A percentile compares a stretch with the other conserved stretches of the same genome.
Conservation (phyloP, 2,113 vertebrate species). For the Proterorhinus semilunaris region DNA sequence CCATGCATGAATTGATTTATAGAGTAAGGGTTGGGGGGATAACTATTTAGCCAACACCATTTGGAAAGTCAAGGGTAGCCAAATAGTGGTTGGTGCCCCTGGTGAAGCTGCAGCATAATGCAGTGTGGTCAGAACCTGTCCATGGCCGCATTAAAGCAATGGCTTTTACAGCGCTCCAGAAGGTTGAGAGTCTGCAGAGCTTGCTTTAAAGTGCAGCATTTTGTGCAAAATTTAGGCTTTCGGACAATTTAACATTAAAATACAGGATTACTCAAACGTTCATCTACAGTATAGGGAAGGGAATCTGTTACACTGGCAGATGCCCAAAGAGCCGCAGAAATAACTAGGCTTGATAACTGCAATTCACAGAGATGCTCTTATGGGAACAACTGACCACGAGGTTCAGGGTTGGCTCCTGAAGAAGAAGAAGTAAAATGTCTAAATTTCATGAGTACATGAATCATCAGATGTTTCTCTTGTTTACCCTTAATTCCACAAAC, state of each 20-base stretch:
- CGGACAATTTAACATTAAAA: too few relatives aligned
- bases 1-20: too few relatives aligned
- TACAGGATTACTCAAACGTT: too few relatives aligned
- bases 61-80: constrained; percentile 10
- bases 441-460: not conserved
- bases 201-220: too few relatives aligned
- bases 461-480: not conserved
- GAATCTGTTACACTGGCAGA: constrained; percentile 4
- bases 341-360: not conserved
- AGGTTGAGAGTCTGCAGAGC: not conserved
- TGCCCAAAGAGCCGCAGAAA: constrained; percentile 18
- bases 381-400: constrained; percentile 1
- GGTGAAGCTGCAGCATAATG: constrained; percentile 25
- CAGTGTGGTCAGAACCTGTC: constrained; percentile 36
- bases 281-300: too few relatives aligned
- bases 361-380: constrained; percentile 31
- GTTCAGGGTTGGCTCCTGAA: not conserved
- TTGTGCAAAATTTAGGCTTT: too few relatives aligned
- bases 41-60: constrained; percentile 28
- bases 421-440: not conserved
- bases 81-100: constrained; percentile 35
- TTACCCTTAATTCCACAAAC: too few relatives aligned
- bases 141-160: constrained; percentile 18
- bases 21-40: not conserved
- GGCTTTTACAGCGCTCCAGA: not conserved